Conservation (phyloP, 2,888 invertebrate species). For the Pimpla rufipes region DNA sequence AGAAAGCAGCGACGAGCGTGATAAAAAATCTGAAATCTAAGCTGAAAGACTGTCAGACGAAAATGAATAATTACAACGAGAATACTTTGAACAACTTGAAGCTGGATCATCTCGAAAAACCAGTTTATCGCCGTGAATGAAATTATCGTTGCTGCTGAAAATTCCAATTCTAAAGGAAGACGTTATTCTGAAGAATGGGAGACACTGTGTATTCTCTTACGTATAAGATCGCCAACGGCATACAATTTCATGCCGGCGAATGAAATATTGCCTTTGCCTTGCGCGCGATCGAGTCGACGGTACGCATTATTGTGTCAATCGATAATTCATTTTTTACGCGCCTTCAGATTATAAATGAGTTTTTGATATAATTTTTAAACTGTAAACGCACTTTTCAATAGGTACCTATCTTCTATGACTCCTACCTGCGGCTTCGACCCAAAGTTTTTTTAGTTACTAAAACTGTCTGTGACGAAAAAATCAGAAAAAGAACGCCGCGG, state of each 20-base stretch:
- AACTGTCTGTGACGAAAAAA: conserved; percentile 50
- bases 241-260: conserved; percentile 55
- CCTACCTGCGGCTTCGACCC: conserved; percentile 69
- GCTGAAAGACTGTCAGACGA: too few relatives aligned
- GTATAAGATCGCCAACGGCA: conserved; percentile 60
- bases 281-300: conserved; percentile 10
- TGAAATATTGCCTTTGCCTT: conserved; percentile 45
- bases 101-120: too few relatives aligned
- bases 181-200: conserved; percentile 66
- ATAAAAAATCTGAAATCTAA: too few relatives aligned
- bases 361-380: conserved; percentile 39
- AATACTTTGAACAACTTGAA: too few relatives aligned
- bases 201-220: conserved; percentile 61
- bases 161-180: conserved; percentile 30
- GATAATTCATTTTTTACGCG: neutral
- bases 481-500: conserved; percentile 53
- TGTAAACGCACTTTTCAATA: conserved; percentile 14
- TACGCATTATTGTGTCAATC: neutral
- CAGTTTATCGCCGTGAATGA: neutral
- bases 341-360: too few relatives aligned
- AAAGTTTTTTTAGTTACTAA: conserved; percentile 65
- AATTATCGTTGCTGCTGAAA: neutral
- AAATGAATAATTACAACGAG: too few relatives aligned
- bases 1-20: too few relatives aligned
- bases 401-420: too few relatives aligned